phyloP scores from a whole-genome alignment of 2,797 vertebrate genomes.

The Gallinago nigripennis region DNA sequence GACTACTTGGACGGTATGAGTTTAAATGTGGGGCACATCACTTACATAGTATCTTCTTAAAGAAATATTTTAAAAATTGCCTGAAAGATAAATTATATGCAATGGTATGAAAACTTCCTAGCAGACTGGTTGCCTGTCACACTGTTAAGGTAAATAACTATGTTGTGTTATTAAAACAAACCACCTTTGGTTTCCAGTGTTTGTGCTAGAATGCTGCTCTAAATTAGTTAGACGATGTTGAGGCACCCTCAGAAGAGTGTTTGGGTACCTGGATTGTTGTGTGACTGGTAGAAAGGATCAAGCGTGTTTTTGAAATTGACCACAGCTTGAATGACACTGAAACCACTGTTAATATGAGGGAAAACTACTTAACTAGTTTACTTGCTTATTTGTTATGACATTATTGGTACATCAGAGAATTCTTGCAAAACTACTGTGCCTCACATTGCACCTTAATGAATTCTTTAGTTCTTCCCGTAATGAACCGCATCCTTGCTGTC shows the following conservation, averaged over 20 bases:
- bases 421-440: background rate
- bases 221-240: background rate
- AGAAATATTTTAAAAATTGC: background rate
- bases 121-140: background rate
- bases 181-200: background rate
- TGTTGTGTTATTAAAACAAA: background rate
- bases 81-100: background rate
- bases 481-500: background rate
- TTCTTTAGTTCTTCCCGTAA: constrained; percentile 36
- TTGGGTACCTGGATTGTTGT: background rate
- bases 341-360: background rate
- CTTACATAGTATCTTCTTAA: background rate
- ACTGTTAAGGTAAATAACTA: background rate
- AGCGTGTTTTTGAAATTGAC: background rate
- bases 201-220: background rate
- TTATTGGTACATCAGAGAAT: constrained; percentile 31
- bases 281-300: background rate
- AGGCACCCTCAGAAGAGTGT: background rate
- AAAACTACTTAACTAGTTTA: constrained; percentile 1
- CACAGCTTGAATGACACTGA: background rate
- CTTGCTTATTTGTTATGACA: constrained; percentile 13
- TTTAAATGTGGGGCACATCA: background rate
- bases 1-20: background rate
- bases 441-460: constrained; percentile 1
- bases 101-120: background rate